phyloP scores from a whole-genome alignment of 2,113 vertebrate genomes.

The Gadus chalcogrammus region DNA sequence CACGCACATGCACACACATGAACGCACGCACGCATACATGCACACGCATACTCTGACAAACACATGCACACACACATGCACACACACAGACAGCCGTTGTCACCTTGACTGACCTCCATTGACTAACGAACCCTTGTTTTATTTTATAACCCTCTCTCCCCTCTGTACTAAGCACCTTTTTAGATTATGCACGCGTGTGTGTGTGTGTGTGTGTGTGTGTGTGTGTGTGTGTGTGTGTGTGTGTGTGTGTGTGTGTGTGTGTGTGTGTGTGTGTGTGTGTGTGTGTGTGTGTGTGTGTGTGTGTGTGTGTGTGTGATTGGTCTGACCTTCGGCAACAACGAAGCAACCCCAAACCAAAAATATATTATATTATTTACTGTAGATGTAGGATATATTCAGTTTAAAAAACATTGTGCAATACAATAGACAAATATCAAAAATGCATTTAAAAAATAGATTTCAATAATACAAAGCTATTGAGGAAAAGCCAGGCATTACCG shows the following conservation, averaged over 20 bases:
- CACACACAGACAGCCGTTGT: background rate
- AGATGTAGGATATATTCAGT: too few species aligned
- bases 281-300: background rate
- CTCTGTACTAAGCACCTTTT: background rate
- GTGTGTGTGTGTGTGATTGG: background rate
- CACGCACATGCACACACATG: slow-evolving; percentile 13
- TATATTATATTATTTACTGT: too few species aligned
- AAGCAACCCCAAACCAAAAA: too few species aligned
- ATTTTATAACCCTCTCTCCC: slow-evolving; percentile 5
- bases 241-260: background rate
- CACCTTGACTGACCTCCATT: slow-evolving; percentile 9
- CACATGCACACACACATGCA: slow-evolving; percentile 5
- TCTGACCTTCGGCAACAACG: background rate
- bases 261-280: background rate
- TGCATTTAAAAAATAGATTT: too few species aligned
- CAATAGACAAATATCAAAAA: too few species aligned
- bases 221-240: background rate
- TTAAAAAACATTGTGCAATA: too few species aligned
- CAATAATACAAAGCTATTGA: too few species aligned
- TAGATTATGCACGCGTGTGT: background rate
- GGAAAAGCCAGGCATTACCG: too few species aligned
- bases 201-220: background rate
- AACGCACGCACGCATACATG: slow-evolving; percentile 4
- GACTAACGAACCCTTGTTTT: slow-evolving; percentile 17
- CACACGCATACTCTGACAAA: background rate